These are phyloP conservation scores for Notolabrus celidotus DNA, from an alignment of 2,797 vertebrate species.

Conservation along the genomic window DNA sequence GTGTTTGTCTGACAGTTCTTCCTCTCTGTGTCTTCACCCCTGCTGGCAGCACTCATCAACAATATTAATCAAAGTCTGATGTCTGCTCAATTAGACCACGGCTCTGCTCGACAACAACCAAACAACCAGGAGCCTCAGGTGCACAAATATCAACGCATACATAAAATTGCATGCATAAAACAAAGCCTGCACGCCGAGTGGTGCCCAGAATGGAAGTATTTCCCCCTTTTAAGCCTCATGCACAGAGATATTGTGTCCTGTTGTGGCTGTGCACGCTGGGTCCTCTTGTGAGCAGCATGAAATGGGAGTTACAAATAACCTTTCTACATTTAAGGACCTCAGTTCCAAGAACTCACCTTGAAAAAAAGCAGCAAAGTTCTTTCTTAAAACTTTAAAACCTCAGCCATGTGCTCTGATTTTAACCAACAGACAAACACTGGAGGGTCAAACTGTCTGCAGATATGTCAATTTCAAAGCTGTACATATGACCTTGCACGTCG, in stretches of 20 bases:
- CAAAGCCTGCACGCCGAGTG: conserved; percentile 11
- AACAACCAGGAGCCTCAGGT: conserved; percentile 60
- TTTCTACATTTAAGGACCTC: conserved; percentile 33
- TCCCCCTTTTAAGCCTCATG: conserved; percentile 1
- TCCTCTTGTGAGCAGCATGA: conserved; percentile 5
- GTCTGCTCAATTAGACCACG: conserved; percentile 78
- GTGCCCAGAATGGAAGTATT: background rate
- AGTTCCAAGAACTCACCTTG: conserved; percentile 17
- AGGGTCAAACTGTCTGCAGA: too few species aligned
- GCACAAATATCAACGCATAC: conserved; percentile 50
- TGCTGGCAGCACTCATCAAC: conserved; percentile 81
- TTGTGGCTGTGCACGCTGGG: background rate
- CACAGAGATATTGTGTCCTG: background rate
- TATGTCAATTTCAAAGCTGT: too few species aligned
- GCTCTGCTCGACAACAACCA: conserved; percentile 64
- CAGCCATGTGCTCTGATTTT: conserved; percentile 6
- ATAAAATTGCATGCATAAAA: conserved; percentile 40
- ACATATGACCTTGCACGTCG: too few species aligned
- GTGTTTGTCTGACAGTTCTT: conserved; percentile 77
- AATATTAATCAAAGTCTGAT: conserved; percentile 85
- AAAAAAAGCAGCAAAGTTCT: too few species aligned
- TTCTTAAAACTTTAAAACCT: conserved; percentile 5
- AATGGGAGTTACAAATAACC: conserved; percentile 1
- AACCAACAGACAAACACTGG: too few species aligned
- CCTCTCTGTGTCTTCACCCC: conserved; percentile 74